These are phyloP conservation scores for Luidia sarsii DNA, from an alignment of 53 echinoderm and acorn worm species.

Conservation along the genomic window DNA sequence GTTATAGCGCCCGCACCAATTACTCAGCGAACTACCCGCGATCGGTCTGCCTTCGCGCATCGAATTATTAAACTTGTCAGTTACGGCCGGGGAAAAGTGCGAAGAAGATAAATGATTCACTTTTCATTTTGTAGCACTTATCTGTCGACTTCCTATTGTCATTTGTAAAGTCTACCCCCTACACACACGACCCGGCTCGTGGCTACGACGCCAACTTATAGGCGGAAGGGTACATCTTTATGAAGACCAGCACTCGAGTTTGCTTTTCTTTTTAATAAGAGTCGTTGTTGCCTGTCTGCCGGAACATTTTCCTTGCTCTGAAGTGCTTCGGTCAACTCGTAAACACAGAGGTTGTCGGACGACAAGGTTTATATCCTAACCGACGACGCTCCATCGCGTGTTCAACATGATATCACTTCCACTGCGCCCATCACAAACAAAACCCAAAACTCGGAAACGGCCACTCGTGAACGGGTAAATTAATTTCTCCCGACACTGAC, in stretches of 20 bases:
- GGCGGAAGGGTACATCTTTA: too few species aligned
- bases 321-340: conserved; percentile 28
- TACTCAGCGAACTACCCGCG: too few species aligned
- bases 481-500: conserved; percentile 54
- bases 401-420: conserved; percentile 47
- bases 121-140: not conserved
- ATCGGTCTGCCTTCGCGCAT: too few species aligned
- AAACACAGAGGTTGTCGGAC: conserved; percentile 3
- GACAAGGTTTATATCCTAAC: conserved; percentile 27
- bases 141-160: conserved; percentile 6
- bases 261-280: conserved; percentile 55
- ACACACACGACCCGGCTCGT: too few species aligned
- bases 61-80: too few species aligned
- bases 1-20: too few species aligned
- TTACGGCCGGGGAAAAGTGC: conserved; percentile 21
- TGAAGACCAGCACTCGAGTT: too few species aligned
- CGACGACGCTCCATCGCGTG: not conserved
- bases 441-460: conserved; percentile 51
- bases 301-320: conserved; percentile 10
- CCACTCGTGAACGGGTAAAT: conserved; percentile 37
- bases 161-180: conserved; percentile 15
- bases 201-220: too few species aligned
- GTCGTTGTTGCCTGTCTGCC: too few species aligned
- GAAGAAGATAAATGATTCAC: conserved; percentile 34
- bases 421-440: conserved; percentile 27